phyloP scores from a whole-genome alignment of 2,797 vertebrate species.

The Mus minutoides region DNA sequence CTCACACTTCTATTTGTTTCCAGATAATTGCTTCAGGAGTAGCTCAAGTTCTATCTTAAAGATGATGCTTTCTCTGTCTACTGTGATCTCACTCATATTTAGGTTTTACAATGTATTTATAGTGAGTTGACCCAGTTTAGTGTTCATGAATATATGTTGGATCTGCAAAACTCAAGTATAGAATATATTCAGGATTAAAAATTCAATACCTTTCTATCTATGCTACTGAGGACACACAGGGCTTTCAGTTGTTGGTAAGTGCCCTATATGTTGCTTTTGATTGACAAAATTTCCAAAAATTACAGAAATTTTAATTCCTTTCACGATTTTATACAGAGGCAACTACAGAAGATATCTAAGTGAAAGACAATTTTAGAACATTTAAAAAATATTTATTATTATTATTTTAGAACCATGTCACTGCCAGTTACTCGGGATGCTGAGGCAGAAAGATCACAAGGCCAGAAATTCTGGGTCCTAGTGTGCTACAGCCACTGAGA shows the following conservation, averaged over 20 bases:
- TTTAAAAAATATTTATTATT: background rate
- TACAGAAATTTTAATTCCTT: constrained; percentile 49
- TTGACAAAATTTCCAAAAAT: background rate
- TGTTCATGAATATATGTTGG: background rate
- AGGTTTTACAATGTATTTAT: constrained; percentile 29
- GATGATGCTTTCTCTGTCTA: constrained; percentile 26
- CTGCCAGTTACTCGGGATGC: background rate
- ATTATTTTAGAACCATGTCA: background rate
- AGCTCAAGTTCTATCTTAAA: constrained; percentile 20
- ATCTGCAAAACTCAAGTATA: background rate
- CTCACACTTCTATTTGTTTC: constrained; percentile 2
- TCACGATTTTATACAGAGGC: constrained; percentile 32
- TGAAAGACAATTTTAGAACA: background rate
- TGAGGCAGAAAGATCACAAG: background rate
- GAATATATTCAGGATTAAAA: background rate
- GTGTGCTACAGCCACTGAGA: background rate
- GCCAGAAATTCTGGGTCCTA: background rate
- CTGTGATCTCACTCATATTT: background rate
- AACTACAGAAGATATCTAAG: background rate
- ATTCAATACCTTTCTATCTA: background rate
- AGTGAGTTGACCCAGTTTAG: background rate
- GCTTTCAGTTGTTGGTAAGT: constrained; percentile 1
- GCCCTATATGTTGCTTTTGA: constrained; percentile 6
- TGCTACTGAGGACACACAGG: background rate
- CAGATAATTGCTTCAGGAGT: constrained; percentile 33